Percentiles rank a stretch among this genome's conserved stretches.
These are phyloP conservation scores for Riptortus pedestris DNA, from an alignment of 1,140 invertebrate genomes.

Conservation along the genomic window DNA sequence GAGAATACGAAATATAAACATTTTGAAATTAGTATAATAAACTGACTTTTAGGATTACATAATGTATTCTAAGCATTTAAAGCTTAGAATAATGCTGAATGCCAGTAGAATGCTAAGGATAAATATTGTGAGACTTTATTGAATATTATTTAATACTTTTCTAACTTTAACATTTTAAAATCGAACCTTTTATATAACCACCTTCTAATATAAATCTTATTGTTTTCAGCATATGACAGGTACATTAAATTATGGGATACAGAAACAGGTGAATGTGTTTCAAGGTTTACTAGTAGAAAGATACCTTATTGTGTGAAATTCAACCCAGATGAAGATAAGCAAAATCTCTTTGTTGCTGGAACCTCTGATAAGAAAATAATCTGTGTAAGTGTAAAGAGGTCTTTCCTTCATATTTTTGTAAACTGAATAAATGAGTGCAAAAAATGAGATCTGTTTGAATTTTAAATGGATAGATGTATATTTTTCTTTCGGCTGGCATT, in stretches of 20 bases:
- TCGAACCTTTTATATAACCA: neutral
- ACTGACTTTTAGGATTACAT: too few species aligned
- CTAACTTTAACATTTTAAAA: neutral
- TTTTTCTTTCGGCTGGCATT: too few species aligned
- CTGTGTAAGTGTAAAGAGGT: constrained; percentile 64
- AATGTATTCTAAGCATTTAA: too few species aligned
- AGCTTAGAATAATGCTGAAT: too few species aligned
- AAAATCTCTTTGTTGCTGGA: constrained; percentile 94
- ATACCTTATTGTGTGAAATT: constrained; percentile 97
- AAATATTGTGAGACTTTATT: too few species aligned
- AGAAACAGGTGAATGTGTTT: constrained; percentile 85
- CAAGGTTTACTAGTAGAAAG: constrained; percentile 87
- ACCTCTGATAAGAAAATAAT: constrained; percentile 99
- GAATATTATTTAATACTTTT: too few species aligned
- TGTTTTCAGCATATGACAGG: constrained; percentile 59
- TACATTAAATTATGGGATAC: constrained; percentile 99
- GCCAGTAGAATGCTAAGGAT: too few species aligned
- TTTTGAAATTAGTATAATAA: too few species aligned
- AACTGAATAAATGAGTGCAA: too few species aligned
- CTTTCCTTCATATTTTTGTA: neutral
- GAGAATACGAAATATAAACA: too few species aligned
- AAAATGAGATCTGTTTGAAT: too few species aligned
- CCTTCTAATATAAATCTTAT: constrained; percentile 1
- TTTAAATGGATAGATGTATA: too few species aligned
- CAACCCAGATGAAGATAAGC: constrained; percentile 93